Conservation (phyloP, 2,113 vertebrate species). For the Solea senegalensis region DNA sequence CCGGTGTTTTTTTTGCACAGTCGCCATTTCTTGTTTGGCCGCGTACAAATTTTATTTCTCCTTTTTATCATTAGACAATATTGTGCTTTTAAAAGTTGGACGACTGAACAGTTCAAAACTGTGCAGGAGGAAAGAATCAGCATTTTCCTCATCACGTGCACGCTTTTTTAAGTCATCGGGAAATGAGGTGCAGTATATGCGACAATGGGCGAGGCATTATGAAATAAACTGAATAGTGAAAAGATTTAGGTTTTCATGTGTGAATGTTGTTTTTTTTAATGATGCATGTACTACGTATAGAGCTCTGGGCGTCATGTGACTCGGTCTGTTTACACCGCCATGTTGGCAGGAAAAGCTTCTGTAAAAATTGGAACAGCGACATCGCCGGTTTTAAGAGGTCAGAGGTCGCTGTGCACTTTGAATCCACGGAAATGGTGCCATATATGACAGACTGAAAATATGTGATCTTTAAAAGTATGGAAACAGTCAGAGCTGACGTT, state of each 20-base stretch:
- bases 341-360: too few species aligned
- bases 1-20: conserved; percentile 71
- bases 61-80: conserved; percentile 31
- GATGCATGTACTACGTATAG: neutral
- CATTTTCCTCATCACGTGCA: conserved; percentile 13
- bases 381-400: too few species aligned
- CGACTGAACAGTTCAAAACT: conserved; percentile 26
- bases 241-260: neutral
- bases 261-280: conserved; percentile 5
- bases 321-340: too few species aligned
- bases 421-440: too few species aligned
- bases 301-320: too few species aligned
- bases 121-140: conserved; percentile 29
- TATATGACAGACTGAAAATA: too few species aligned
- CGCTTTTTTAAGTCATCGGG: conserved; percentile 63
- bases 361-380: too few species aligned
- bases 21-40: conserved; percentile 44
- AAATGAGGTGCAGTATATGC: conserved; percentile 41
- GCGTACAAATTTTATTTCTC: conserved; percentile 30
- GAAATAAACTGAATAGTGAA: conserved; percentile 79
- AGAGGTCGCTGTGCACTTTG: too few species aligned
- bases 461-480: too few species aligned
- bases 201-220: conserved; percentile 64
- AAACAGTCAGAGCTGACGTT: too few species aligned
- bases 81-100: conserved; percentile 22